phyloP scores from a whole-genome alignment of 1,140 invertebrate genomes.

The Bombus soroeensis region DNA sequence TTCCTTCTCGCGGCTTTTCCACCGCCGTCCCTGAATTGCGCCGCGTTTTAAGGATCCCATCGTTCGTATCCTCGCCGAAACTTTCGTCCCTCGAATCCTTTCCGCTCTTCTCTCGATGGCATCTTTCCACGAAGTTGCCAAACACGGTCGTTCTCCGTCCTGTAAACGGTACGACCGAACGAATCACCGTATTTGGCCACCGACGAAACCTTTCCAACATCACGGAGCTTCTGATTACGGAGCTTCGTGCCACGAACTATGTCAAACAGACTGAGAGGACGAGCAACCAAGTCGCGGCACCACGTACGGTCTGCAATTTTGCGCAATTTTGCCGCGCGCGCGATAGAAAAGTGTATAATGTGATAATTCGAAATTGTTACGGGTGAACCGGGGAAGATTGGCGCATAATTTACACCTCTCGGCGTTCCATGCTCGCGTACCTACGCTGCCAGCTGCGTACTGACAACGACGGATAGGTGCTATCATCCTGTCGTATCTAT shows the following conservation, averaged over 20 bases:
- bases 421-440: conserved; percentile 16
- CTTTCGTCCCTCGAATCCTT: not conserved
- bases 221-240: not conserved
- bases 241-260: not conserved
- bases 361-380: conserved; percentile 46
- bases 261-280: not conserved
- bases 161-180: not conserved
- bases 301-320: not conserved
- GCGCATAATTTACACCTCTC: conserved; percentile 39
- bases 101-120: not conserved
- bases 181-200: conserved; percentile 5
- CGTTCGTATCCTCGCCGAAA: not conserved
- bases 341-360: conserved; percentile 28
- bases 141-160: not conserved
- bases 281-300: not conserved
- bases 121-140: not conserved
- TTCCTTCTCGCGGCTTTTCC: conserved; percentile 41
- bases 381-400: conserved; percentile 13
- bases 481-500: conserved; percentile 12
- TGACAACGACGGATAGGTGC: not conserved
- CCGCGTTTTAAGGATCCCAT: not conserved
- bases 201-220: not conserved
- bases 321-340: conserved; percentile 6
- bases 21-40: conserved; percentile 1
- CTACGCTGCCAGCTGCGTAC: not conserved